Conservation (phyloP, 2,888 invertebrate genomes). For the Plemyria rubiginata region DNA sequence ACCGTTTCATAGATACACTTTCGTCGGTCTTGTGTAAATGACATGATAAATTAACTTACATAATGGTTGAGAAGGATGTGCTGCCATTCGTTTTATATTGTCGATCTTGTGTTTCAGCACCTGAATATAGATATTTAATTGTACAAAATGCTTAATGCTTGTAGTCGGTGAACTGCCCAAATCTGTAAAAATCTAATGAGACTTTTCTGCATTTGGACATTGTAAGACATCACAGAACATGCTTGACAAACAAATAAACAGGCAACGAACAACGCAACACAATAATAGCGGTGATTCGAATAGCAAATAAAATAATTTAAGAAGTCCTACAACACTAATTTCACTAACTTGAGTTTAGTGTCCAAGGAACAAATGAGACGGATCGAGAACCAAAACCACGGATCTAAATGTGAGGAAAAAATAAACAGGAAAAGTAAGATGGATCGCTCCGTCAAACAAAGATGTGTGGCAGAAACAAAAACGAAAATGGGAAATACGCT, state of each 20-base stretch:
- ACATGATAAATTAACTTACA: conserved; percentile 88
- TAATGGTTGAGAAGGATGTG: conserved; percentile 97
- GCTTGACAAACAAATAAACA: conserved; percentile 53
- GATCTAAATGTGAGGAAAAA: conserved; percentile 47
- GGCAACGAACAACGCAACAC: conserved; percentile 54
- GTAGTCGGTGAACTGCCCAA: conserved; percentile 37
- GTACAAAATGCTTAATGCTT: conserved; percentile 26
- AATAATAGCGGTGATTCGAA: conserved; percentile 54
- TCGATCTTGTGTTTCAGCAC: conserved; percentile 97
- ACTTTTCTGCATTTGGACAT: conserved; percentile 44
- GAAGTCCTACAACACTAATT: conserved; percentile 49
- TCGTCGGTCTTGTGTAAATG: too few species aligned
- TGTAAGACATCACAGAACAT: conserved; percentile 56
- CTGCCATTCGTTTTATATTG: conserved; percentile 97
- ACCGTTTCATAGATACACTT: too few species aligned
- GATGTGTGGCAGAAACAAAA: conserved; percentile 44
- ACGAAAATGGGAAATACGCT: conserved; percentile 45
- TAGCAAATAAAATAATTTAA: conserved; percentile 47
- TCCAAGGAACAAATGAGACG: conserved; percentile 45
- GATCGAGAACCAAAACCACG: conserved; percentile 49
- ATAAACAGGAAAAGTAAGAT: conserved; percentile 48
- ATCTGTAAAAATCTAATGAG: conserved; percentile 43
- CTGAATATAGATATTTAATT: conserved; percentile 81
- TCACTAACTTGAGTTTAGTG: conserved; percentile 40
- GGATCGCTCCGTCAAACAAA: conserved; percentile 47